Conservation (phyloP, 1,140 invertebrate genomes). For the Lethrus apterus region DNA sequence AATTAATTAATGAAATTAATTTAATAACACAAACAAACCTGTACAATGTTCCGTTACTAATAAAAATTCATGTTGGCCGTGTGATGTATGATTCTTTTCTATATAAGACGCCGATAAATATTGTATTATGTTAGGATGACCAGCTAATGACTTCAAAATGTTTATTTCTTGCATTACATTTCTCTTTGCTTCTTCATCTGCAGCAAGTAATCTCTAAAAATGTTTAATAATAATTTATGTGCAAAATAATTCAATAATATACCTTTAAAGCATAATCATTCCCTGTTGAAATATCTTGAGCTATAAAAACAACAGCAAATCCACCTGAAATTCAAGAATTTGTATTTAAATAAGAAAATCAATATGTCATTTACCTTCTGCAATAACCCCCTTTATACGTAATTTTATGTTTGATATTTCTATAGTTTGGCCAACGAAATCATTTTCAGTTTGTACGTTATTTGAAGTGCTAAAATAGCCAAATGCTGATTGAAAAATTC, state of each 20-base stretch:
- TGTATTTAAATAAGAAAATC: constrained; percentile 28
- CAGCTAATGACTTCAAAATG: constrained; percentile 66
- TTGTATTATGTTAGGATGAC: constrained; percentile 74
- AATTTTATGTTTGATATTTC: constrained; percentile 86
- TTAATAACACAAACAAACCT: constrained; percentile 19
- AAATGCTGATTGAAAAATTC: constrained; percentile 81
- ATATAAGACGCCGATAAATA: constrained; percentile 68
- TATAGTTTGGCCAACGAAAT: constrained; percentile 84
- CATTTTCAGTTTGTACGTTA: constrained; percentile 61
- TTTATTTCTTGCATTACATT: constrained; percentile 73
- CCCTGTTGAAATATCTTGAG: constrained; percentile 76
- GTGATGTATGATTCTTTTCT: constrained; percentile 57
- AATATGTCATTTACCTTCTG: constrained; percentile 67
- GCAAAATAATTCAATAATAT: constrained; percentile 7
- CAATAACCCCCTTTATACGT: constrained; percentile 81
- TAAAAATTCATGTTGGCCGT: constrained; percentile 45
- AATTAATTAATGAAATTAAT: not conserved
- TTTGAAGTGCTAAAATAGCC: constrained; percentile 67
- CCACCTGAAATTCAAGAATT: constrained; percentile 61
- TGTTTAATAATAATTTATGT: constrained; percentile 15
- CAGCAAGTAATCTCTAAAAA: constrained; percentile 62
- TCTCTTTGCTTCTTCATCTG: constrained; percentile 69
- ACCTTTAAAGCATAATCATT: constrained; percentile 88
- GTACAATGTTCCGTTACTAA: constrained; percentile 37
- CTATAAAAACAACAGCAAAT: constrained; percentile 90